These are phyloP conservation scores for Styela clava DNA, from an alignment of 23 tunicate genomes.

Conservation along the genomic window DNA sequence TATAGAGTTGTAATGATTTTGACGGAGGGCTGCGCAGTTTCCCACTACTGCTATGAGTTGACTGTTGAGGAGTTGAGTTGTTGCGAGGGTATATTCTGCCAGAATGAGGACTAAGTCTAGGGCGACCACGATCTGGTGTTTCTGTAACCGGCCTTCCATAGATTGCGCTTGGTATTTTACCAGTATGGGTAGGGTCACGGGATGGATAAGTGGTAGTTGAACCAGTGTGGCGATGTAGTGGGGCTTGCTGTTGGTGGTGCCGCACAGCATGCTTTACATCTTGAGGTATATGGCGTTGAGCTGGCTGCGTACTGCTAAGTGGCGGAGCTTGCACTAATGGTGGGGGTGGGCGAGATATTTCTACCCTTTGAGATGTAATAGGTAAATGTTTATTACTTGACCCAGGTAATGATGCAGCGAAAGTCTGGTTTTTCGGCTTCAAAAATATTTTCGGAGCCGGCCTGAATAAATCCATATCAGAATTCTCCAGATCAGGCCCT, in stretches of 20 bases:
- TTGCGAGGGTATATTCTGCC: background rate
- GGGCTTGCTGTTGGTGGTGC: background rate
- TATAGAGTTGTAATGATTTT: background rate
- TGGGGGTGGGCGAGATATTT: background rate
- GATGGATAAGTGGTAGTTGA: background rate
- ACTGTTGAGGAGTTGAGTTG: conserved; percentile 10
- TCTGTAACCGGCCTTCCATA: background rate
- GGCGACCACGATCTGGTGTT: background rate
- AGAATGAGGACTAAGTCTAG: background rate
- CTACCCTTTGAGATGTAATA: background rate
- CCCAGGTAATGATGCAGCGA: background rate
- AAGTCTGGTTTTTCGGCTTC: background rate
- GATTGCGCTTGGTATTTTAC: too few species aligned
- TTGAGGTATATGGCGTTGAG: background rate
- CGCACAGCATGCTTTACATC: background rate
- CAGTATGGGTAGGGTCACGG: background rate
- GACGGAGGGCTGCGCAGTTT: background rate
- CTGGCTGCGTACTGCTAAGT: background rate
- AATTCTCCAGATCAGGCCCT: conserved; percentile 4
- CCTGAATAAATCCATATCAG: background rate
- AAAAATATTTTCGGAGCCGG: background rate
- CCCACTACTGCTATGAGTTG: background rate
- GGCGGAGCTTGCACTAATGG: background rate
- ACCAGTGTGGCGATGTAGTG: background rate
- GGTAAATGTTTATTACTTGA: background rate